Percentiles rank a stretch among this genome's conserved stretches.
These are phyloP conservation scores for Popillia japonica DNA, from an alignment of 1,140 invertebrate genomes.

Conservation along the genomic window DNA sequence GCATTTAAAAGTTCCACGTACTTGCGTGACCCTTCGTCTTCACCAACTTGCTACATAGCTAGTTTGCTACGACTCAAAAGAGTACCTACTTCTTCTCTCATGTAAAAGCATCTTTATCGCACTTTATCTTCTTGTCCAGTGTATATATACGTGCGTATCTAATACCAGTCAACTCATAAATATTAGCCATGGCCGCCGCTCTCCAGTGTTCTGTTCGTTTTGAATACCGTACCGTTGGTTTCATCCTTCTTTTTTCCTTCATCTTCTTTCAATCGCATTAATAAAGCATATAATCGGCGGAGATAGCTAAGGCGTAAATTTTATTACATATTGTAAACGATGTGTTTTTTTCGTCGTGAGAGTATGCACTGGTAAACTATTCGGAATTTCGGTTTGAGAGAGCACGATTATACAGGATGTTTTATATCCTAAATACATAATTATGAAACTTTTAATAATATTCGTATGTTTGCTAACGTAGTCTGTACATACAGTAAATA, in stretches of 20 bases:
- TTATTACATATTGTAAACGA: slow-evolving; percentile 47
- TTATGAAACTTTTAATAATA: too few relatives aligned
- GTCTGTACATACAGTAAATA: too few relatives aligned
- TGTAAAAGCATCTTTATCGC: slow-evolving; percentile 51
- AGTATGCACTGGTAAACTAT: slow-evolving; percentile 41
- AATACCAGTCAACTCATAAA: slow-evolving; percentile 49
- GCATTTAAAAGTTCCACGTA: slow-evolving; percentile 48
- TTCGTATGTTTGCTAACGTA: too few relatives aligned
- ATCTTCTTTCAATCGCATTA: slow-evolving; percentile 43
- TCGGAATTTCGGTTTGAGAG: slow-evolving; percentile 41
- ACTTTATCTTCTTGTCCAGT: slow-evolving; percentile 46
- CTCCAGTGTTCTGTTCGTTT: slow-evolving; percentile 39
- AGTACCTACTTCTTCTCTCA: slow-evolving; percentile 42
- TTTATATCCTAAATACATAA: too few relatives aligned
- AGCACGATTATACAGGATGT: neutral
- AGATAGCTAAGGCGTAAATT: slow-evolving; percentile 44
- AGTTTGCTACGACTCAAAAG: slow-evolving; percentile 35
- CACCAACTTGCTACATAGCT: neutral
- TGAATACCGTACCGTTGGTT: slow-evolving; percentile 41
- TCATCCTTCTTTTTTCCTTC: slow-evolving; percentile 13
- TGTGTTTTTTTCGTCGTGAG: slow-evolving; percentile 31
- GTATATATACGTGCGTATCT: slow-evolving; percentile 47
- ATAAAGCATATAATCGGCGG: slow-evolving; percentile 47
- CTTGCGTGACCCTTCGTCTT: slow-evolving; percentile 46
- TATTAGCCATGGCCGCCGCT: slow-evolving; percentile 43